Evolutionary conservation across 1,140 invertebrate genomes (phyloP), one percentile per base, ranked within the genome.

Genomic region (Lucilia sericata): DNA sequence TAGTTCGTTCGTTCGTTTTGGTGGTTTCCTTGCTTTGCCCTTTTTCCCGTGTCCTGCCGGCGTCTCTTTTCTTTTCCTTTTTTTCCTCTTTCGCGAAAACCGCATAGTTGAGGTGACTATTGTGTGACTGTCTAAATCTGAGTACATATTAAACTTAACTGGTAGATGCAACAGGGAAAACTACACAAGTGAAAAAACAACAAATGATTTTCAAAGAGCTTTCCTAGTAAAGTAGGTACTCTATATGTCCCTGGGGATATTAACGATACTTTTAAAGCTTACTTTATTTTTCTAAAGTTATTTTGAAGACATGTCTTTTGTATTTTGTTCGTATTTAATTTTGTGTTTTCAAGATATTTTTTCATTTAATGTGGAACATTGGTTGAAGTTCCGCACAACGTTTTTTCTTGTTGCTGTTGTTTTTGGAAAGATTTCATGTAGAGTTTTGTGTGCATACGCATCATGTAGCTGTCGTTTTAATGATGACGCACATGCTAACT

Each of bases 391-490:
- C 34, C n/a, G n/a, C n/a, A 30, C 34, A 34, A 17, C 74, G 42
- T 42, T 74, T n/a, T 74, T n/a, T 10, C 21, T 74, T 74, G 14
- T 19, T 65, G 42, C 2, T 42, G 42, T 42, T 42, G 42, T 42
- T 42, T 42, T 42, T 42, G 42, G 42, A 30, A 36, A 75, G 34
- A 75, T 34, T 75, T 34, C 74, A 75, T 75, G 30, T 75, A 36
- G 74, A 34, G 74, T 75, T 75, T 75, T 75, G 74, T 78, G 36
- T 78, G 75, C 75, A 78, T 78, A 78, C 75, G 75, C 75, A 78
- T 78, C 75, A 78, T 78, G 75, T 78, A 78, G 75, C 75, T 78
- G 75, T 78, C 75, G 75, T 78, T 78, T 78, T 78, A 78, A 78
- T 78, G 75, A 78, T 78, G 75, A 78, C 75, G 36, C 75, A 78